Percentiles rank a stretch among this genome's conserved stretches.
Conservation (phyloP, 2,797 vertebrate species). For the Neosilurus mollespiculum region DNA sequence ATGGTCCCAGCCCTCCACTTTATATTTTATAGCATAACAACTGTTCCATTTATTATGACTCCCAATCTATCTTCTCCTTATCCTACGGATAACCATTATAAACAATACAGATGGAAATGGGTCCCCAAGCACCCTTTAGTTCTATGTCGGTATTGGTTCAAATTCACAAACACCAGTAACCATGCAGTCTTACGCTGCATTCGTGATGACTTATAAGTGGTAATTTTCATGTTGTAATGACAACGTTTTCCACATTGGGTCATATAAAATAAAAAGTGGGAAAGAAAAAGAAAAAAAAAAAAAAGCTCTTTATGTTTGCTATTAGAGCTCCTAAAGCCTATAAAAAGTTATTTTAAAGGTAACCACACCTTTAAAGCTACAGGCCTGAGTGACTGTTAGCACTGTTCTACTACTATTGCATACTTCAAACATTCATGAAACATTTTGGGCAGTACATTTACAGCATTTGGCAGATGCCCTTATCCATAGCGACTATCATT, state of each 20-base stretch:
- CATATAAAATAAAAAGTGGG: too few species aligned
- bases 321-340: not conserved
- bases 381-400: not conserved
- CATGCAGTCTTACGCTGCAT: not conserved
- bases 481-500: too few species aligned
- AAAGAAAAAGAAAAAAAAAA: not conserved
- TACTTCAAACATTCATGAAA: not conserved
- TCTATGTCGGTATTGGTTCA: not conserved
- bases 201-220: not conserved
- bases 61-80: not conserved
- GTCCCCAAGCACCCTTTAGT: not conserved
- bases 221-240: not conserved
- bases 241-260: not conserved
- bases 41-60: not conserved
- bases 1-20: not conserved
- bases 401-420: not conserved
- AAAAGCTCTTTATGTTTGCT: not conserved
- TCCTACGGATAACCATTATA: not conserved
- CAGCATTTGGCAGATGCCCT: too few species aligned
- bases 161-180: not conserved
- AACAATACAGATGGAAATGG: not conserved
- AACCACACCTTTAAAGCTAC: too few species aligned
- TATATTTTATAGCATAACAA: conserved; percentile 1
- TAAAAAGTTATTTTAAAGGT: not conserved
- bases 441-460: too few species aligned